Conservation (phyloP, 1,140 invertebrate species). For the Onthophagus taurus region DNA sequence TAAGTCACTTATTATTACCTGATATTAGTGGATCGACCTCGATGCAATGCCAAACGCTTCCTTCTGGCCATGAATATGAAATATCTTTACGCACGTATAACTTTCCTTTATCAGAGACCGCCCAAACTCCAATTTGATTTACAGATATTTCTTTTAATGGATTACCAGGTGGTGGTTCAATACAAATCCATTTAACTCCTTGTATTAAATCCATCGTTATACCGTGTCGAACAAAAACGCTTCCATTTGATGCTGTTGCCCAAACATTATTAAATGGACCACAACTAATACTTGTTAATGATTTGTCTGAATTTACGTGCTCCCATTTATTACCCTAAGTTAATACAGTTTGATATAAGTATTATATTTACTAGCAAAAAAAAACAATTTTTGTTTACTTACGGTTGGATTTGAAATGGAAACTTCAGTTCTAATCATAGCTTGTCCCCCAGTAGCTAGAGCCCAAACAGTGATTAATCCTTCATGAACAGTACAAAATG, state of each 20-base stretch:
- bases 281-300: constrained; percentile 61
- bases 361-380: constrained; percentile 1
- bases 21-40: constrained; percentile 39
- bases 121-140: constrained; percentile 61
- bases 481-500: constrained; percentile 46
- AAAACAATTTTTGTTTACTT: constrained; percentile 26
- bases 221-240: constrained; percentile 66
- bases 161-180: constrained; percentile 53
- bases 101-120: constrained; percentile 49
- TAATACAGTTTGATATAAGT: constrained; percentile 10
- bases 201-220: constrained; percentile 53
- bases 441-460: constrained; percentile 71
- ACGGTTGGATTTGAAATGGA: constrained; percentile 57
- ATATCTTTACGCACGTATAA: constrained; percentile 61
- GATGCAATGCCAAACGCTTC: constrained; percentile 59
- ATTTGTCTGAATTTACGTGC: constrained; percentile 67
- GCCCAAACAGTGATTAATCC: constrained; percentile 60
- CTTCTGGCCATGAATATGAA: constrained; percentile 58
- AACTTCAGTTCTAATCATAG: constrained; percentile 67
- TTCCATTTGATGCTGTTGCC: constrained; percentile 77
- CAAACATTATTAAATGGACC: constrained; percentile 63
- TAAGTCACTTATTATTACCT: background rate
- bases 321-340: constrained; percentile 66
- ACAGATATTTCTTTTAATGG: constrained; percentile 70
- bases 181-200: constrained; percentile 50